phyloP scores from a whole-genome alignment of 2,888 invertebrate species.

The Dioctria linearis region DNA sequence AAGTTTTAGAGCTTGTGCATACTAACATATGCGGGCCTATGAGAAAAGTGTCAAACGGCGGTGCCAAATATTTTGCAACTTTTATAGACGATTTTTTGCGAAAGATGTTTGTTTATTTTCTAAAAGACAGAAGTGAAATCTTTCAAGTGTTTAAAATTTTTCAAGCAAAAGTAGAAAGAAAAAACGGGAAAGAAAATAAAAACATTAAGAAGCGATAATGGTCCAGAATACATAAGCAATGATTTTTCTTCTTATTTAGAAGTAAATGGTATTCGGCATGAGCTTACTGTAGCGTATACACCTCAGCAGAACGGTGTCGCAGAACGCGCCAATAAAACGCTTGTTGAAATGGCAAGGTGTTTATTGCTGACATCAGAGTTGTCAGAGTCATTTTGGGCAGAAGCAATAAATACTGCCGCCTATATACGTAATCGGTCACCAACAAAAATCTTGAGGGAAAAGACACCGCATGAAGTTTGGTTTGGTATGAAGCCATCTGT shows the following conservation, averaged over 20 bases:
- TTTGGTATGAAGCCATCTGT: constrained; percentile 57
- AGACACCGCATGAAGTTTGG: constrained; percentile 62
- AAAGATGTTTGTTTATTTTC: constrained; percentile 55
- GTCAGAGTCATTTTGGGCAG: constrained; percentile 60
- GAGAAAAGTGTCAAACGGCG: constrained; percentile 14
- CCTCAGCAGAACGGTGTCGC: constrained; percentile 60
- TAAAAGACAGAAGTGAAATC: constrained; percentile 58
- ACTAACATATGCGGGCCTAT: constrained; percentile 43
- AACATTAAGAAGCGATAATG: constrained; percentile 55
- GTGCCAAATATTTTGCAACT: constrained; percentile 25
- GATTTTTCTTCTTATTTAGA: constrained; percentile 50
- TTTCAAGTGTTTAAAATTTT: constrained; percentile 58
- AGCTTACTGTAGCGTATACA: constrained; percentile 54
- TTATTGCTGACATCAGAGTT: constrained; percentile 61
- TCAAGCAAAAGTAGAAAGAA: constrained; percentile 57
- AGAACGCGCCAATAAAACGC: constrained; percentile 57
- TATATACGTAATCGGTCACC: constrained; percentile 58
- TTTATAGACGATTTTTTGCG: constrained; percentile 9
- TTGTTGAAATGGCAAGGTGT: constrained; percentile 62
- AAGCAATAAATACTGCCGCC: constrained; percentile 58
- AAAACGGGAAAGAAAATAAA: constrained; percentile 58
- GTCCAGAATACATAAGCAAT: constrained; percentile 52
- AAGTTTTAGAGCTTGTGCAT: constrained; percentile 15
- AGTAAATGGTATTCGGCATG: constrained; percentile 39
- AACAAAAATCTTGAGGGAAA: constrained; percentile 55